These are phyloP conservation scores for Macrotis lagotis DNA, from an alignment of 2,113 vertebrate species.

Conservation along the genomic window DNA sequence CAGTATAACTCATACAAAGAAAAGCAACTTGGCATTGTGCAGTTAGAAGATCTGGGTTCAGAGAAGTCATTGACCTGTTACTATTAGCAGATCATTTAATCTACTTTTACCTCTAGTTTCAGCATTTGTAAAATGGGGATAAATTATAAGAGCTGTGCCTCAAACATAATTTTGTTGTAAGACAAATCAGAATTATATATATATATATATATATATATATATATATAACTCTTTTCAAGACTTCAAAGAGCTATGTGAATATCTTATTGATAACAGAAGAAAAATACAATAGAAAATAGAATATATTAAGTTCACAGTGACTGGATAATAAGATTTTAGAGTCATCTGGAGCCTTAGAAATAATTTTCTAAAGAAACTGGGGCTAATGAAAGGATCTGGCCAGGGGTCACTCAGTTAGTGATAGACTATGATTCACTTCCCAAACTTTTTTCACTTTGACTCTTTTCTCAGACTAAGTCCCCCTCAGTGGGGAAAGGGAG, in stretches of 20 bases:
- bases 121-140: neutral
- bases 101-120: neutral
- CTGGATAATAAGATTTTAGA: neutral
- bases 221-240: neutral
- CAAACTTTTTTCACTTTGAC: neutral
- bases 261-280: neutral
- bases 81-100: neutral
- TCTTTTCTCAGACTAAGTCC: neutral
- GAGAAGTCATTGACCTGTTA: neutral
- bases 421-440: neutral
- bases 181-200: neutral
- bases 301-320: neutral
- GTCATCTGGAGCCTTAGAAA: neutral
- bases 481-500: neutral
- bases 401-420: neutral
- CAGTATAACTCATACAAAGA: neutral
- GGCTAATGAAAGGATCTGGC: neutral
- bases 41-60: neutral
- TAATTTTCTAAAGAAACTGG: neutral
- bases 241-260: neutral
- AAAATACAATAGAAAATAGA: neutral
- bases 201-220: neutral
- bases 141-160: neutral
- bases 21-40: neutral
- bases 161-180: neutral